A percentile compares a stretch with the other conserved stretches of the same genome.
Evolutionary conservation across 2,797 vertebrate species (phyloP).

Genomic region (Sciaenops ocellatus): DNA sequence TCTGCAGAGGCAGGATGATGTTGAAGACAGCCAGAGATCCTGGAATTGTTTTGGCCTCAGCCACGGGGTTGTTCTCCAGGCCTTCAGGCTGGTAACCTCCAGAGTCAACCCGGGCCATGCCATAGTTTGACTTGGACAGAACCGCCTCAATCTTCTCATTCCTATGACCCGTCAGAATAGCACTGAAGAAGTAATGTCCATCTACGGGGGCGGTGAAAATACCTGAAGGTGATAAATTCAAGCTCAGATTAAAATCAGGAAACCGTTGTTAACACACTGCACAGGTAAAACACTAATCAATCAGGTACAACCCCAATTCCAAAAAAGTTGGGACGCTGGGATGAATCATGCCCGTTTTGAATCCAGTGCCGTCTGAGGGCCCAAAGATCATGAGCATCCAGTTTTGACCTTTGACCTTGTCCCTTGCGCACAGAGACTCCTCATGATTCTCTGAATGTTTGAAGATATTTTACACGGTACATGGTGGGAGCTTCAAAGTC

Average conservation of each 20-base stretch:
- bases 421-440: no score
- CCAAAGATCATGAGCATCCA: no score
- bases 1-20: slow-evolving; percentile 91
- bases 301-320: no score
- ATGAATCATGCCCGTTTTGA: no score
- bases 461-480: no score
- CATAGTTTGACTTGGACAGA: slow-evolving; percentile 92
- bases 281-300: no score
- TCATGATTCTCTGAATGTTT: no score
- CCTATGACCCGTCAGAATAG: slow-evolving; percentile 90
- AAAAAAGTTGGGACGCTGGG: no score
- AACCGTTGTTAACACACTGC: not conserved
- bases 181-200: slow-evolving; percentile 94
- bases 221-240: slow-evolving; percentile 78
- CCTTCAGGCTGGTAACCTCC: slow-evolving; percentile 94
- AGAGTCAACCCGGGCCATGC: slow-evolving; percentile 93
- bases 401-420: no score
- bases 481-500: no score
- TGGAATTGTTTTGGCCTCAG: slow-evolving; percentile 85
- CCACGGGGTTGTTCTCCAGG: slow-evolving; percentile 94
- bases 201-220: slow-evolving; percentile 90
- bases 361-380: no score
- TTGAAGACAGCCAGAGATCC: slow-evolving; percentile 93
- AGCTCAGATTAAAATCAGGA: not conserved
- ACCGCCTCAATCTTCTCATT: slow-evolving; percentile 95